Evolutionary conservation across 2,888 invertebrate species (phyloP), one percentile per base, ranked within the genome.

Genomic region (Ophion ellenae): DNA sequence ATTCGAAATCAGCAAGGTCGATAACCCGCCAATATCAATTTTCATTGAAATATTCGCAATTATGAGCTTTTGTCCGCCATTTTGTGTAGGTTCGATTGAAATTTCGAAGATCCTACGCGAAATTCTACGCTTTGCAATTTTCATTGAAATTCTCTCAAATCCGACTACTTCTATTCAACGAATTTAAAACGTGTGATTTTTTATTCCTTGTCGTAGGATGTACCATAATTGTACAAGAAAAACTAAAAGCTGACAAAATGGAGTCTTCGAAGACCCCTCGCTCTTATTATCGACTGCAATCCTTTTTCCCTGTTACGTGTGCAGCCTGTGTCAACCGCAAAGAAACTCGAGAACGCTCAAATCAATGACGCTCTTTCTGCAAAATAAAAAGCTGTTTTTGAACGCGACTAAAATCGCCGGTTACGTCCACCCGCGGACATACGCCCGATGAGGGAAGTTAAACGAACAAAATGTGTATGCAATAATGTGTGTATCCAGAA

Each of bases 401-500:
- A 64, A 47, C 6, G 45, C 47, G 57, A 76, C 32, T 53, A 66
- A 76, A 66, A 20, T 53, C 24, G n/a, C 20, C 45, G 47, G 64
- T 76, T 64, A 75, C 11, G 28, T 75, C 47, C 47, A 4, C 40
- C 40, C 40, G 20, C n/a, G 75, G 28, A 47, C n/a, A 20, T 14
- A 24, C 28, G 36, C 47, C 24, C 17, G 57, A 67, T 53, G 14
- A 63, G 5, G 63, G 63, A 71, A 59, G n/a, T 32, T 57, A 32
- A 45, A 66, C 10, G 10, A 76, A 28, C n/a, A 17, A 71, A 71
- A 63, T 1, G 36, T 14, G 17, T 59, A 80, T 59, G 63, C 36
- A 61, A 80, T 57, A 63, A 73, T 63, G 36, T 11, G n/a, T 17
- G 20, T 59, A 73, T 57, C 28, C 20, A 73, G 73, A 73, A 57